Conservation (phyloP, 2,888 invertebrate genomes). For the Harpalus rufipes region DNA sequence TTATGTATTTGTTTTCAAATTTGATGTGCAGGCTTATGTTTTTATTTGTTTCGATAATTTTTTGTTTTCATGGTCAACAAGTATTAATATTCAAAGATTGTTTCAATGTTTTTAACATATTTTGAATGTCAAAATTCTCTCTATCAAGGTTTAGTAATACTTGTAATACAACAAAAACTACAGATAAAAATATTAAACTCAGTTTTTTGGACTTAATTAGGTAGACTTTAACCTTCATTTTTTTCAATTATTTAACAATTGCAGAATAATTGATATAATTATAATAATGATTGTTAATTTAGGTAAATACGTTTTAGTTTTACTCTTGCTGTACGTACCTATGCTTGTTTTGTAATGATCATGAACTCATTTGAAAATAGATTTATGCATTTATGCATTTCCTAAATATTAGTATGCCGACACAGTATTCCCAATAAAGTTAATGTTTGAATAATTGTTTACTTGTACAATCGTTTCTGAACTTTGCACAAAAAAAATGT, state of each 20-base stretch:
- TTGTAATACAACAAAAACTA: conserved; percentile 16
- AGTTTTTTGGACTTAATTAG: conserved; percentile 32
- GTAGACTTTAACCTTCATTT: conserved; percentile 30
- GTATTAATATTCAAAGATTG: conserved; percentile 8
- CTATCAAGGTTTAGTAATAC: conserved; percentile 4
- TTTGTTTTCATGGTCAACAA: conserved; percentile 2
- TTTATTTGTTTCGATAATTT: not conserved
- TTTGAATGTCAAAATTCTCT: not conserved
- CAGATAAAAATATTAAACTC: conserved; percentile 4
- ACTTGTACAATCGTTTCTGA: not conserved
- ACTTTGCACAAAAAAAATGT: not conserved
- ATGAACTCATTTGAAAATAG: not conserved
- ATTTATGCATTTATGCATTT: not conserved
- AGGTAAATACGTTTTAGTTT: conserved; percentile 2
- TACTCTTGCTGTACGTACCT: not conserved
- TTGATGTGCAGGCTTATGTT: not conserved
- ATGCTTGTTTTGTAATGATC: not conserved
- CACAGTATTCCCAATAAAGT: not conserved
- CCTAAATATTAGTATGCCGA: not conserved
- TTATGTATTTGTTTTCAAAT: not conserved
- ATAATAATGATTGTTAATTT: not conserved
- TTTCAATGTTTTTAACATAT: conserved; percentile 10
- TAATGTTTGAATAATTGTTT: not conserved
- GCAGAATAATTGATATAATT: not conserved
- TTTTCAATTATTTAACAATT: conserved; percentile 32